Evolutionary conservation across 2,113 vertebrate species (phyloP).

Genomic region (Turdus rufiventris): DNA sequence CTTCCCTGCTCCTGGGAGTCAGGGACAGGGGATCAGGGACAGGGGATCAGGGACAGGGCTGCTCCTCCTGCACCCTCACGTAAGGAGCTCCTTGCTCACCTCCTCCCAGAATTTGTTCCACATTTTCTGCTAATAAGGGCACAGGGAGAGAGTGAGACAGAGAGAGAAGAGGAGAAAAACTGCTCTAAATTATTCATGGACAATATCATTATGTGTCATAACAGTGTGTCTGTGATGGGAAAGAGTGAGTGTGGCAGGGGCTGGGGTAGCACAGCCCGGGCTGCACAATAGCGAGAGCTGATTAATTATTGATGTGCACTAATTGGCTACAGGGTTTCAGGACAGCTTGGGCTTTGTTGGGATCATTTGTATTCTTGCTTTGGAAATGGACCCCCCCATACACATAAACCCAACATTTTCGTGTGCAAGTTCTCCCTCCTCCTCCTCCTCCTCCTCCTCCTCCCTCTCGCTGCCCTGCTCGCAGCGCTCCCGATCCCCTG

Average conservation of each 20-base stretch:
- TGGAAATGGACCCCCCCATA: slow-evolving; percentile 73
- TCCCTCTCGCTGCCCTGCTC: background rate
- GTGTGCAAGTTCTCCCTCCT: slow-evolving; percentile 65
- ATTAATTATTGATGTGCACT: slow-evolving; percentile 96
- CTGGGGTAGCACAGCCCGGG: slow-evolving; percentile 70
- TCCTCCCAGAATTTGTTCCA: slow-evolving; percentile 52
- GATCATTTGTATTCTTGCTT: slow-evolving; percentile 83
- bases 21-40: too few relatives aligned
- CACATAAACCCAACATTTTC: slow-evolving; percentile 75
- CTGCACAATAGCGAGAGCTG: slow-evolving; percentile 84
- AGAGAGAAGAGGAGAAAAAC: slow-evolving; percentile 64
- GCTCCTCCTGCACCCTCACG: background rate
- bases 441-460: background rate
- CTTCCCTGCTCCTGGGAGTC: too few relatives aligned
- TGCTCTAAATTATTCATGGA: slow-evolving; percentile 87
- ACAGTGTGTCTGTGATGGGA: slow-evolving; percentile 83
- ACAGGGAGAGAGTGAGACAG: slow-evolving; percentile 36
- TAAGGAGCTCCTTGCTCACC: slow-evolving; percentile 12
- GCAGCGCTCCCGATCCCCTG: slow-evolving; percentile 48
- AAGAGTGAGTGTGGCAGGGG: slow-evolving; percentile 74
- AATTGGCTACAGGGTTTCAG: slow-evolving; percentile 96
- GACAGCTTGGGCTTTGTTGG: slow-evolving; percentile 91
- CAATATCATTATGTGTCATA: slow-evolving; percentile 99
- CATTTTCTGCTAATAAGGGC: slow-evolving; percentile 71
- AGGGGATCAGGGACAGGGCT: background rate